These are phyloP conservation scores for Habroteleia sp. DNA, from an alignment of 2,888 invertebrate genomes.

Conservation along the genomic window DNA sequence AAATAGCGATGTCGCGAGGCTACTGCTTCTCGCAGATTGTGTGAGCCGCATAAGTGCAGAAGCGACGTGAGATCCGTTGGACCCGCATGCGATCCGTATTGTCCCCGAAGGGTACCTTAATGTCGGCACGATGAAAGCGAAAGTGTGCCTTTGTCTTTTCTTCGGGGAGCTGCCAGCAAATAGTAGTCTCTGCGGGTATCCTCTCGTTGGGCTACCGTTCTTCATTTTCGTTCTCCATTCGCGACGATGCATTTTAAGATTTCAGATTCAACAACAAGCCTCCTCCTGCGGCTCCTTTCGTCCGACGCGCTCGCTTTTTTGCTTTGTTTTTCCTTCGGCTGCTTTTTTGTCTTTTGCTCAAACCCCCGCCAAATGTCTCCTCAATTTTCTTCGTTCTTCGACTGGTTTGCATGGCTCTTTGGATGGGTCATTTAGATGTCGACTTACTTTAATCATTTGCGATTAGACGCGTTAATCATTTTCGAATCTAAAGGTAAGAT, in stretches of 20 bases:
- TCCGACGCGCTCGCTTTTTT: slow-evolving; percentile 33
- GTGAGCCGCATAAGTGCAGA: slow-evolving; percentile 66
- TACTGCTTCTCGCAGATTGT: slow-evolving; percentile 66
- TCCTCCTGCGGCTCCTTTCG: slow-evolving; percentile 61
- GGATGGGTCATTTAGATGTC: slow-evolving; percentile 37
- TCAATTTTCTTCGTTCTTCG: slow-evolving; percentile 56
- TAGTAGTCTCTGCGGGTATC: slow-evolving; percentile 79
- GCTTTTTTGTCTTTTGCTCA: slow-evolving; percentile 27
- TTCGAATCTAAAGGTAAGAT: too few species aligned
- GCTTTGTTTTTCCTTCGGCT: slow-evolving; percentile 33
- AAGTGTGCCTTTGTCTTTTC: slow-evolving; percentile 70
- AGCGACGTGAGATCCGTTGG: slow-evolving; percentile 80
- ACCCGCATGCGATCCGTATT: slow-evolving; percentile 81
- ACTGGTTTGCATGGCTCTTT: slow-evolving; percentile 46
- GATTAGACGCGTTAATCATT: slow-evolving; percentile 13
- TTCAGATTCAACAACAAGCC: slow-evolving; percentile 63
- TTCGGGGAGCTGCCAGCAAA: slow-evolving; percentile 74
- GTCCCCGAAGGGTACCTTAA: slow-evolving; percentile 78
- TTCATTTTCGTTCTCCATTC: slow-evolving; percentile 65
- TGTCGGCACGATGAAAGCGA: slow-evolving; percentile 80
- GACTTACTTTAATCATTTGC: slow-evolving; percentile 33
- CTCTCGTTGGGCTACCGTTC: slow-evolving; percentile 71
- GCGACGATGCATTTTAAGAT: slow-evolving; percentile 68
- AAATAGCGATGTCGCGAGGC: slow-evolving; percentile 59
- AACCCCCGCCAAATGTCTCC: slow-evolving; percentile 21